Percentiles rank a stretch among this genome's conserved stretches.
Evolutionary conservation across 2,888 invertebrate genomes (phyloP).

Genomic region (Dryomyza anilis): DNA sequence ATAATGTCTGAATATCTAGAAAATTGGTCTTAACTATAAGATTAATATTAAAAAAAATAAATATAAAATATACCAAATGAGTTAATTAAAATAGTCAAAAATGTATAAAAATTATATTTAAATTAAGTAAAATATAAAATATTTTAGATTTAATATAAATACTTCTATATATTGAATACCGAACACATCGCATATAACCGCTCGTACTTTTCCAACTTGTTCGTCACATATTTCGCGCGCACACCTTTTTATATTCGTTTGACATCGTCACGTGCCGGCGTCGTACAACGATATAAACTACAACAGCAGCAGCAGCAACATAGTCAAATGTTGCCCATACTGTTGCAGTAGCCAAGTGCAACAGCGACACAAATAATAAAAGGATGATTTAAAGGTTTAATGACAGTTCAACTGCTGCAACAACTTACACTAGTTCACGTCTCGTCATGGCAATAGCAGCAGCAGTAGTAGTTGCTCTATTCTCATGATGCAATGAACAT

Average conservation of each 20-base stretch:
- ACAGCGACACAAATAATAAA: slow-evolving; percentile 34
- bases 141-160: too few relatives aligned
- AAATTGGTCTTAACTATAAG: too few relatives aligned
- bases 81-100: too few relatives aligned
- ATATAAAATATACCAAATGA: too few relatives aligned
- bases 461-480: neutral
- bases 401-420: slow-evolving; percentile 35
- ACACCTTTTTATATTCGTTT: slow-evolving; percentile 26
- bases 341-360: too few relatives aligned
- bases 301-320: neutral
- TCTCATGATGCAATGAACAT: neutral
- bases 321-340: too few relatives aligned
- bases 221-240: slow-evolving; percentile 23
- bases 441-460: slow-evolving; percentile 8
- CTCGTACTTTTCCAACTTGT: neutral
- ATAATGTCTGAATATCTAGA: too few relatives aligned
- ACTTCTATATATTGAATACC: too few relatives aligned
- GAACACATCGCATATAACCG: too few relatives aligned
- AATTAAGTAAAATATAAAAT: too few relatives aligned
- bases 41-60: too few relatives aligned
- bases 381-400: slow-evolving; percentile 36
- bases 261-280: slow-evolving; percentile 37
- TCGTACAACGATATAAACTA: neutral
- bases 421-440: slow-evolving; percentile 11
- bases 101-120: too few relatives aligned